phyloP scores from a whole-genome alignment of 2,888 invertebrate species.

The Eubasilissa splendida region DNA sequence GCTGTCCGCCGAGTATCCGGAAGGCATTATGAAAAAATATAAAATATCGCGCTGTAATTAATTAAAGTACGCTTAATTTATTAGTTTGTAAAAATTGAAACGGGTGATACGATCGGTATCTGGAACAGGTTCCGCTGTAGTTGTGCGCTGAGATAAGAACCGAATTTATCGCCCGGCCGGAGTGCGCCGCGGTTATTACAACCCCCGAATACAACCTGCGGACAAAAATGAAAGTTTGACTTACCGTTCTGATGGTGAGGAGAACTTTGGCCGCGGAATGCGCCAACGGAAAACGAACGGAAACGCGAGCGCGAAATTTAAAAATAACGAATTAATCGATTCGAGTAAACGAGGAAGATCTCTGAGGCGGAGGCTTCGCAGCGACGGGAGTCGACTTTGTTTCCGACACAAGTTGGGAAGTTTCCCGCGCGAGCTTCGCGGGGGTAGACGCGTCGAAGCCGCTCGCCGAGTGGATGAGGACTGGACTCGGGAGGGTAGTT shows the following conservation, averaged over 20 bases:
- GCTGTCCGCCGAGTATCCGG: slow-evolving; percentile 34
- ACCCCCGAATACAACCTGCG: too few relatives aligned
- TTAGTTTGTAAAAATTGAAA: slow-evolving; percentile 36
- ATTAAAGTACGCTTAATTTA: slow-evolving; percentile 33
- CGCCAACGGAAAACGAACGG: neutral
- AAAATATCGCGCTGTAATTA: slow-evolving; percentile 38
- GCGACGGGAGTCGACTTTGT: neutral
- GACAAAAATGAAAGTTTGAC: slow-evolving; percentile 9
- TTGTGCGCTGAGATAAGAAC: slow-evolving; percentile 14
- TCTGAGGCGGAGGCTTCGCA: too few relatives aligned
- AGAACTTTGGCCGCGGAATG: neutral
- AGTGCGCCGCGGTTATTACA: neutral
- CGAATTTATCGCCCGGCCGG: slow-evolving; percentile 5
- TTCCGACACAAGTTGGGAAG: neutral
- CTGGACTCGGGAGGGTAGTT: neutral
- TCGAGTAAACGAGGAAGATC: too few relatives aligned
- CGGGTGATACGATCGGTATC: slow-evolving; percentile 8
- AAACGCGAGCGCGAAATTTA: neutral
- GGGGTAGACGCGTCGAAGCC: neutral
- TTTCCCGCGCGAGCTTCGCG: slow-evolving; percentile 11
- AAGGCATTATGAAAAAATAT: slow-evolving; percentile 35
- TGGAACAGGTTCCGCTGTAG: slow-evolving; percentile 4
- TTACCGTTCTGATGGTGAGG: slow-evolving; percentile 5
- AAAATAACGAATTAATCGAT: too few relatives aligned
- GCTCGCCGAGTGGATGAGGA: slow-evolving; percentile 4